A percentile compares a stretch with the other conserved stretches of the same genome.
These are phyloP conservation scores for Notolepis coatsorum DNA, from an alignment of 2,797 vertebrate species.

Conservation along the genomic window DNA sequence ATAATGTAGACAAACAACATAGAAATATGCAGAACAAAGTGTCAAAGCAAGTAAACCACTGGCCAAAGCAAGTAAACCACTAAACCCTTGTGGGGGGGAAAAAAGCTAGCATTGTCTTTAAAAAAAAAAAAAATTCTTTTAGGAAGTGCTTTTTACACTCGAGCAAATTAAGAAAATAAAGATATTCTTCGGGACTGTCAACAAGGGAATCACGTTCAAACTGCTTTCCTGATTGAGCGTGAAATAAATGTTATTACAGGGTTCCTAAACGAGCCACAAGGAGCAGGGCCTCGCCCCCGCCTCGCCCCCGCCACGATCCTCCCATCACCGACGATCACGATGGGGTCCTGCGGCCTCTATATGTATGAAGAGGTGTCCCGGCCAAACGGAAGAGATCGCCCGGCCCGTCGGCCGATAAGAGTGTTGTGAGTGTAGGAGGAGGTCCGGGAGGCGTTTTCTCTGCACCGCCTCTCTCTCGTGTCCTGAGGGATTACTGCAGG, in stretches of 20 bases:
- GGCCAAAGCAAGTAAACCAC: too few species aligned
- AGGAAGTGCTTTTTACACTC: background rate
- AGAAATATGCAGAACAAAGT: too few species aligned
- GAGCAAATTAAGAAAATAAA: background rate
- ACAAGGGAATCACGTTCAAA: background rate
- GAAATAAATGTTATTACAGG: background rate
- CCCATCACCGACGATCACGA: background rate
- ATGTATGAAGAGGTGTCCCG: slow-evolving; percentile 11
- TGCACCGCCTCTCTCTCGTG: background rate
- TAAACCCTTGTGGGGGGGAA: too few species aligned
- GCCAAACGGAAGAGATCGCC: slow-evolving; percentile 19
- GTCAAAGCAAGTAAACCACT: too few species aligned
- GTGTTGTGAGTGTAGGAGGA: slow-evolving; percentile 12
- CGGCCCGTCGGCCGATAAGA: slow-evolving; percentile 1
- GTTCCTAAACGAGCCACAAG: slow-evolving; percentile 18
- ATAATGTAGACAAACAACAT: too few species aligned
- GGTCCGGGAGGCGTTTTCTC: slow-evolving; percentile 23
- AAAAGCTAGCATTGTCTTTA: background rate
- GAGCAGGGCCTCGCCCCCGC: background rate
- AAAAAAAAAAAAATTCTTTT: background rate
- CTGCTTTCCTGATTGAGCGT: background rate
- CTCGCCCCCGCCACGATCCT: background rate
- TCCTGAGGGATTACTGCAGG: slow-evolving; percentile 80
- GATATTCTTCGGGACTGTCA: background rate
- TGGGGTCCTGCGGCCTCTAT: slow-evolving; percentile 9